Percentiles rank a stretch among this genome's conserved stretches.
Conservation (phyloP, 2,888 invertebrate genomes). For the Meteorus cinctellus region DNA sequence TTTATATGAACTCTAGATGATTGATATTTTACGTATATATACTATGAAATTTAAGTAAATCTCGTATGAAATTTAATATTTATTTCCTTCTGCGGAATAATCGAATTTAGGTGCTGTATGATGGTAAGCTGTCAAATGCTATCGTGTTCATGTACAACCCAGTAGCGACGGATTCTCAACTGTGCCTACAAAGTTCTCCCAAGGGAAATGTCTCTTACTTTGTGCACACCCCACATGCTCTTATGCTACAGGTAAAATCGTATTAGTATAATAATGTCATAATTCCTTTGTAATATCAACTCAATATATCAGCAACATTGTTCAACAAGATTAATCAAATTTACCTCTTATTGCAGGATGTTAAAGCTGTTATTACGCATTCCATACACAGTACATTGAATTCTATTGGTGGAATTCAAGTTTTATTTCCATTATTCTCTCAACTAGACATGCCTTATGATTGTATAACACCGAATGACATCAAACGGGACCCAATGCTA, state of each 20-base stretch:
- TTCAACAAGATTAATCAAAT: constrained; percentile 16
- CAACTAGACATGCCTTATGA: constrained; percentile 97
- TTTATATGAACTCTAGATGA: no score
- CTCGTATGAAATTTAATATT: background rate
- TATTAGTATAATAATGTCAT: background rate
- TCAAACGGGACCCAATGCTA: constrained; percentile 89
- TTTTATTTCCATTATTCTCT: constrained; percentile 97
- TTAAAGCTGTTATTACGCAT: constrained; percentile 99
- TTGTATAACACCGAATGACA: constrained; percentile 82
- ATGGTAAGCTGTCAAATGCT: constrained; percentile 96
- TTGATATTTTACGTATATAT: no score
- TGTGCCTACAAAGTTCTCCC: constrained; percentile 98
- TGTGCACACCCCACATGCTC: constrained; percentile 99
- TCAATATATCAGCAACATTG: constrained; percentile 11
- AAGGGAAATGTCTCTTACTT: constrained; percentile 98
- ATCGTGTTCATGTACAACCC: constrained; percentile 99
- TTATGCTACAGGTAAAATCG: constrained; percentile 92
- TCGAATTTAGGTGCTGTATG: constrained; percentile 91
- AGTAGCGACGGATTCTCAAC: constrained; percentile 98
- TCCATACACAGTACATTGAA: constrained; percentile 99
- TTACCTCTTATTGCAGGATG: constrained; percentile 82
- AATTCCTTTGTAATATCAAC: constrained; percentile 13
- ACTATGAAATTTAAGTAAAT: no score
- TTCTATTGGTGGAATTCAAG: constrained; percentile 98
- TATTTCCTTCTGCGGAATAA: background rate